Percentiles rank a stretch among this genome's conserved stretches.
phyloP scores from a whole-genome alignment of 2,113 vertebrate genomes.

The Poecilia latipinna region DNA sequence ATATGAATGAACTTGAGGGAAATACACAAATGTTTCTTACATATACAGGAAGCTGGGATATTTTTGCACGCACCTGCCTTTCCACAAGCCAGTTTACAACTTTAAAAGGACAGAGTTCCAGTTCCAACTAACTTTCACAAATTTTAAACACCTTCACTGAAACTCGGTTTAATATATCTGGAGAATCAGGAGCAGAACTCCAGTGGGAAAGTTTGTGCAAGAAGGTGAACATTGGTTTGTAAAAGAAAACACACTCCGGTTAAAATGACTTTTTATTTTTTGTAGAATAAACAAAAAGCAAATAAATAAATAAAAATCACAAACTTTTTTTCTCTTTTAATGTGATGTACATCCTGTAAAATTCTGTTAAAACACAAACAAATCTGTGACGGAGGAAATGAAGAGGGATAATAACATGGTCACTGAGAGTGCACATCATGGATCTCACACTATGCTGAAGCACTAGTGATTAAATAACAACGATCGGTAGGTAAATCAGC shows the following conservation, averaged over 20 bases:
- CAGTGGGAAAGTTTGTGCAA: no score
- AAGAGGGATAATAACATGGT: no score
- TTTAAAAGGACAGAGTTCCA: conserved; percentile 15
- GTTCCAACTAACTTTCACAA: no score
- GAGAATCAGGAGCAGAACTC: conserved; percentile 1
- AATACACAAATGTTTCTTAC: conserved; percentile 6
- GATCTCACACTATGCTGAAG: no score
- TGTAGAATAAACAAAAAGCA: background rate
- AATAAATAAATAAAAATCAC: background rate
- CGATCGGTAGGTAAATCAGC: no score
- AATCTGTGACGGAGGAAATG: no score
- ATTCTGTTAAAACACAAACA: no score
- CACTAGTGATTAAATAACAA: no score
- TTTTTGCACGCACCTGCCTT: conserved; percentile 16
- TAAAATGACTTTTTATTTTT: background rate
- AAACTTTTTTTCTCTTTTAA: background rate
- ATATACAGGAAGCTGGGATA: background rate
- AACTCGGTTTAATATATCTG: conserved; percentile 36
- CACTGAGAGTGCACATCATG: no score
- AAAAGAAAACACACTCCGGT: background rate
- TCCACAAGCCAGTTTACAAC: conserved; percentile 23
- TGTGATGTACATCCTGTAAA: no score
- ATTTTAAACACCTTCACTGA: conserved; percentile 7
- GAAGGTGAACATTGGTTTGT: no score
- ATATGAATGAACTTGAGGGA: conserved; percentile 5